Evolutionary conservation across 1,140 invertebrate species (phyloP), one percentile per base, ranked within the genome.

Genomic region (Drosophila burlai): DNA sequence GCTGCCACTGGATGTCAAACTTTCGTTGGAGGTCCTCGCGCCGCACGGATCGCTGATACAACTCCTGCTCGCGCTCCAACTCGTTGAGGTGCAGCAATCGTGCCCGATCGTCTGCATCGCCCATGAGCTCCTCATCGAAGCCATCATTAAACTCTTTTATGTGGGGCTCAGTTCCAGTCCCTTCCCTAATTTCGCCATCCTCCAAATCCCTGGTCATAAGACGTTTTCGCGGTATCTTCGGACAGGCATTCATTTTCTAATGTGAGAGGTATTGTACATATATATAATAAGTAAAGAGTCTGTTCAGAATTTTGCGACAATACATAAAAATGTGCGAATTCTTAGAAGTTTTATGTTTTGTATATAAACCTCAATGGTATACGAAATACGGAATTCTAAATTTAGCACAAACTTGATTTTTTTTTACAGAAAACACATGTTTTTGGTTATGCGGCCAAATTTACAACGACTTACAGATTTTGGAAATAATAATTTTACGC

Each of bases 101-200:
- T 6, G 96, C 95, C 83, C 97, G 95, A 94, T 99, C 98, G 76
- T 98, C 98, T 59, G 97, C 98, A 94, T 99, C 98, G 2, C 98
- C 98, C 96, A 99, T 98, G 1, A 99, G 94, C 86, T 99, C 97
- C 77, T 99, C 98, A 94, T 99, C 98, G 86, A 97, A 99, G 80
- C 94, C 94, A 91, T 94, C 94, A 76, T 93, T 92, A 64, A 94
- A 94, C 6, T 40, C 9, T 3, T 16, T n/a, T 13, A 42, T 1
- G 0, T 10, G 3, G 31, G 11, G 16, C n/a, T 38, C 38, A 2
- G 21, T 26, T 13, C 16, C 45, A 62, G 21, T n/a, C 11, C 10
- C 3, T 2, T 75, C 50, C 13, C 11, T 13, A 1, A 73, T 9
- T 13, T 89, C 69, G 0, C 61, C 74, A 10, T 64, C 76, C 21